phyloP scores from a whole-genome alignment of 2,888 invertebrate genomes.

The Byasa hedistus region DNA sequence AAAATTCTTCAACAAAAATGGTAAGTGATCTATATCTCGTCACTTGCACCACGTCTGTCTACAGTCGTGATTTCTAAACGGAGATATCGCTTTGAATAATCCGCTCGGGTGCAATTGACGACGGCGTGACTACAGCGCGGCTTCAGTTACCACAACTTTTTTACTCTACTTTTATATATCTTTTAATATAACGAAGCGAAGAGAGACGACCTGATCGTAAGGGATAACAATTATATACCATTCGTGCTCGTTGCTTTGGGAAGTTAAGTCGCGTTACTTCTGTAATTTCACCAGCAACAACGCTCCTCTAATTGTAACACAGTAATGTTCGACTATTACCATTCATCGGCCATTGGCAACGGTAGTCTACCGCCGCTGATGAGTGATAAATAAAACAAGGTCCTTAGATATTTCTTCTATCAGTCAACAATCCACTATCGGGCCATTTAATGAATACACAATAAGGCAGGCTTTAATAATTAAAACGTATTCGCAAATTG shows the following conservation, averaged over 20 bases:
- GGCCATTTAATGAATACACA: conserved; percentile 27
- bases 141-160: conserved; percentile 39
- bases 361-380: too few species aligned
- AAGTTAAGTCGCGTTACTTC: too few species aligned
- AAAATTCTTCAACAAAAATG: too few species aligned
- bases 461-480: conserved; percentile 31
- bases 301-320: too few species aligned
- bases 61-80: conserved; percentile 70
- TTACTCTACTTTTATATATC: conserved; percentile 17
- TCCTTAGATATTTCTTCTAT: too few species aligned
- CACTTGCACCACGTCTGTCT: conserved; percentile 35
- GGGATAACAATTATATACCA: too few species aligned
- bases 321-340: too few species aligned
- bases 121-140: conserved; percentile 63
- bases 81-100: conserved; percentile 71
- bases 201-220: too few species aligned
- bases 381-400: too few species aligned
- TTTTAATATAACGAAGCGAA: conserved; percentile 49
- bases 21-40: conserved; percentile 15
- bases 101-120: conserved; percentile 72
- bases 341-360: too few species aligned
- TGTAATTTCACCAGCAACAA: too few species aligned
- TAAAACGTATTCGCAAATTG: conserved; percentile 33
- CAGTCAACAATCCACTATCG: background rate
- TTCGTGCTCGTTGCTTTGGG: too few species aligned